Conservation (phyloP, 2,888 invertebrate species). For the Odontocolon sp. region DNA sequence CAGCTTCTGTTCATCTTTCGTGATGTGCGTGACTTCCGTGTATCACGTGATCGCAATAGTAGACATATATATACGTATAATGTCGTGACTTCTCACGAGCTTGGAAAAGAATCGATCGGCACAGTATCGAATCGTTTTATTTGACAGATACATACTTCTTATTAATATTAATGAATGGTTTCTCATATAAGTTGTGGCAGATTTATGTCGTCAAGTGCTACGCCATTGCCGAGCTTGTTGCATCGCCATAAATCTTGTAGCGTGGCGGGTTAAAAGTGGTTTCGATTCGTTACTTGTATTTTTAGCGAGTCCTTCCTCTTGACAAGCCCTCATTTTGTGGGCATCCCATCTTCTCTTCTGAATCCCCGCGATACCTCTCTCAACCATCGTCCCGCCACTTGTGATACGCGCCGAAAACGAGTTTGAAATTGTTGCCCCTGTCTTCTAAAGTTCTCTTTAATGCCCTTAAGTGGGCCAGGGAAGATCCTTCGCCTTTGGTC, state of each 20-base stretch:
- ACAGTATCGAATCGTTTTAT: conserved; percentile 75
- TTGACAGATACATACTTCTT: conserved; percentile 77
- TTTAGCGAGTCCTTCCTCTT: conserved; percentile 71
- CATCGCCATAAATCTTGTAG: conserved; percentile 78
- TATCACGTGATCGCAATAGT: conserved; percentile 17
- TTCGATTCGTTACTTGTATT: conserved; percentile 80
- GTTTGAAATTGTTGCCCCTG: conserved; percentile 60
- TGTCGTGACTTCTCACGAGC: conserved; percentile 40
- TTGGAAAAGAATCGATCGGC: conserved; percentile 55
- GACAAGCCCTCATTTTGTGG: conserved; percentile 63
- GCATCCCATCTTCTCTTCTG: conserved; percentile 48
- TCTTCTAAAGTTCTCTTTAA: conserved; percentile 58
- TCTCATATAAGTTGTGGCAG: conserved; percentile 68
- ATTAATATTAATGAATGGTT: conserved; percentile 80
- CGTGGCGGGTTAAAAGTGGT: conserved; percentile 79
- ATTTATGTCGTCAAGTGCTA: conserved; percentile 78
- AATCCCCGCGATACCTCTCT: conserved; percentile 46
- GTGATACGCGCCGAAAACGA: conserved; percentile 62
- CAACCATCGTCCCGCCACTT: conserved; percentile 56
- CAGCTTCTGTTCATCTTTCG: conserved; percentile 7
- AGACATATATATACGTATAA: conserved; percentile 11
- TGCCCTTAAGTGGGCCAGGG: conserved; percentile 53
- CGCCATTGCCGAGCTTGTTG: conserved; percentile 76
- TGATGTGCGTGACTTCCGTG: conserved; percentile 34
- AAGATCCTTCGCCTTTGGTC: conserved; percentile 19